Evolutionary conservation across 2,113 vertebrate genomes (phyloP), one percentile per base, ranked within the genome.

Genomic region (Parus major): DNA sequence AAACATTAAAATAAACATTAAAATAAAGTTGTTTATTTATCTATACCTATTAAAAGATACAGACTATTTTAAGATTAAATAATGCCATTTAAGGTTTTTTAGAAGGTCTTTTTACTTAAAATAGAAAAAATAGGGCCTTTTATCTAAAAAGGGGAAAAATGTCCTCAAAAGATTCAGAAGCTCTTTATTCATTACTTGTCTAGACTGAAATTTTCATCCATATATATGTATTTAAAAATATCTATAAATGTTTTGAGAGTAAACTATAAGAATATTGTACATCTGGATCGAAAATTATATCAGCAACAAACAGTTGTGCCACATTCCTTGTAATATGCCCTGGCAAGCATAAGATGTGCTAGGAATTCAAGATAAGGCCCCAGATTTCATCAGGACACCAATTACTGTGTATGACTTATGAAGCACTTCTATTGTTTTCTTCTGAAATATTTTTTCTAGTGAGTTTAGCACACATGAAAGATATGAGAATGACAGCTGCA

Each of bases 371-470:
- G 70, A 61, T 76, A 60, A 80, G 56, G 8, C 36, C 73, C 66
- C 75, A 69, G 63, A 70, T 93, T 94, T 94, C 82, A 85, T 70
- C 35, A 90, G 75, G 71, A 78, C 82, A 90, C 68, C 87, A 96
- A 81, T 83, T 93, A 93, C 76, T 70, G 10, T 71, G 33, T 55
- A 52, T 53, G 85, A 88, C 55, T 80, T 92, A 86, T 12, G 52
- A 90, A 95, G 13, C 17, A 70, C 17, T 80, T 82, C 47, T 56
- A 55, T 78, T 81, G 66, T 93, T 82, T 87, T 28, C 41, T 22
- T 70, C 39, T 82, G 71, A 79, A 94, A 87, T 82, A 29, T 57
- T 49, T 90, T 81, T 85, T 79, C 2, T 6, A 70, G 55, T 86
- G 29, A 90, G 53, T 88, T 95, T 96, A 73, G 33, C 60, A 63